Evolutionary conservation across 1,140 invertebrate genomes (phyloP).

Genomic region (Drosophila simulans): DNA sequence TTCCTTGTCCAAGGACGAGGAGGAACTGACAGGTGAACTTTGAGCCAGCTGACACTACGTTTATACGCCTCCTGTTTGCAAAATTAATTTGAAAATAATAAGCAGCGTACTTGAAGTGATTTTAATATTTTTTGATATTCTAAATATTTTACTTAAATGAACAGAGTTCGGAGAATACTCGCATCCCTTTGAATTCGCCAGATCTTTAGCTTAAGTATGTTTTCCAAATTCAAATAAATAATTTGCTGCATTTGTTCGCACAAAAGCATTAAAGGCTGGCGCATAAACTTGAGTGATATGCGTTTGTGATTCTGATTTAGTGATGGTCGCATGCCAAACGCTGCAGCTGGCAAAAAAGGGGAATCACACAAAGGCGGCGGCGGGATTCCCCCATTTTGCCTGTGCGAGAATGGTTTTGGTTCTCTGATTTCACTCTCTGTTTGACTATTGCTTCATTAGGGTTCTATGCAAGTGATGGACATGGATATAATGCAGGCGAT

Average conservation of each 20-base stretch:
- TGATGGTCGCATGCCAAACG: conserved; percentile 13
- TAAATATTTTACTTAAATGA: too few species aligned
- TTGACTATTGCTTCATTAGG: conserved; percentile 38
- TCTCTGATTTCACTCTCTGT: conserved; percentile 6
- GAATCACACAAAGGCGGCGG: conserved; percentile 22
- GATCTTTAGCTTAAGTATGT: too few species aligned
- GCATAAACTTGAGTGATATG: conserved; percentile 14
- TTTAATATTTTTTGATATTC: too few species aligned
- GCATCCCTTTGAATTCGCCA: too few species aligned
- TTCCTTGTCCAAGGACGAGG: conserved; percentile 33
- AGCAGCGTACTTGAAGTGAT: neutral
- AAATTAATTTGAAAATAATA: neutral
- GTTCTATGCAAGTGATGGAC: conserved; percentile 19
- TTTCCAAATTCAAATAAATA: too few species aligned
- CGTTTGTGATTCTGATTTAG: conserved; percentile 22
- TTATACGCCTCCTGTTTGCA: conserved; percentile 1
- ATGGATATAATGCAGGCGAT: conserved; percentile 6
- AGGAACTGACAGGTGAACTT: conserved; percentile 33
- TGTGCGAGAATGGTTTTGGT: conserved; percentile 1
- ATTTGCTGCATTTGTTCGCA: too few species aligned
- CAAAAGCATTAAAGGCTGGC: neutral
- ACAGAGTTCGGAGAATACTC: too few species aligned
- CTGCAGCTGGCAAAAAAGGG: conserved; percentile 9
- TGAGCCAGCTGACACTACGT: conserved; percentile 10
- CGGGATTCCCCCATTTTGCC: conserved; percentile 8